Evolutionary conservation across 2,113 vertebrate genomes (phyloP).

Genomic region (Pteronura brasiliensis): DNA sequence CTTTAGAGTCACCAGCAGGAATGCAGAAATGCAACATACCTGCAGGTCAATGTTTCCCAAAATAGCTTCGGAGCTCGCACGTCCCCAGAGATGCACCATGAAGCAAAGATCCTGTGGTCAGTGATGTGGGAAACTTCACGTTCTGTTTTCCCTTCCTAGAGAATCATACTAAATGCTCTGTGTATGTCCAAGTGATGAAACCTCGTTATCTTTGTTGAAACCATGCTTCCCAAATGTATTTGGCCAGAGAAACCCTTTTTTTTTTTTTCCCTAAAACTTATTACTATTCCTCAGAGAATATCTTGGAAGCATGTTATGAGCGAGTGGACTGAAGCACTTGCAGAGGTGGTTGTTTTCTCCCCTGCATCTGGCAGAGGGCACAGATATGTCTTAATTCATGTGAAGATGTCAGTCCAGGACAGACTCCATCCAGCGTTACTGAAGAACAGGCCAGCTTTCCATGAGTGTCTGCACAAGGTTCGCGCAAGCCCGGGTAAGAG

Average conservation of each 20-base stretch:
- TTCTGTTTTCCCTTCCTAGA: background rate
- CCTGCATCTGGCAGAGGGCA: background rate
- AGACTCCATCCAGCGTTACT: background rate
- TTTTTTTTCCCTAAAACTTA: background rate
- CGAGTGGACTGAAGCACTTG: background rate
- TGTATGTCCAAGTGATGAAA: background rate
- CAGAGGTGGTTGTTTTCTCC: background rate
- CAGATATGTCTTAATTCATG: background rate
- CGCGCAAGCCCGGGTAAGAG: background rate
- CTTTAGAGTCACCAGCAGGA: background rate
- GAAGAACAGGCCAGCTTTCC: background rate
- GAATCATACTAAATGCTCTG: background rate
- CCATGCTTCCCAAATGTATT: slow-evolving; percentile 39
- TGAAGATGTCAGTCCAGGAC: background rate
- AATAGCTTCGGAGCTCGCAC: background rate
- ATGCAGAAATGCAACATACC: background rate
- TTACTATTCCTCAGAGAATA: background rate
- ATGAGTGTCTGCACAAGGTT: background rate
- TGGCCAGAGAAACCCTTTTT: background rate
- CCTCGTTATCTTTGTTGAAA: slow-evolving; percentile 38
- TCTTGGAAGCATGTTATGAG: background rate
- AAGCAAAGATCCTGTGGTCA: background rate
- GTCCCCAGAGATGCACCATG: background rate
- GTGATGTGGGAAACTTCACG: background rate
- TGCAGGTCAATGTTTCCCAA: background rate